A percentile compares a stretch with the other conserved stretches of the same genome.
Conservation (phyloP, 2,797 vertebrate genomes). For the Uromys caudimaculatus region DNA sequence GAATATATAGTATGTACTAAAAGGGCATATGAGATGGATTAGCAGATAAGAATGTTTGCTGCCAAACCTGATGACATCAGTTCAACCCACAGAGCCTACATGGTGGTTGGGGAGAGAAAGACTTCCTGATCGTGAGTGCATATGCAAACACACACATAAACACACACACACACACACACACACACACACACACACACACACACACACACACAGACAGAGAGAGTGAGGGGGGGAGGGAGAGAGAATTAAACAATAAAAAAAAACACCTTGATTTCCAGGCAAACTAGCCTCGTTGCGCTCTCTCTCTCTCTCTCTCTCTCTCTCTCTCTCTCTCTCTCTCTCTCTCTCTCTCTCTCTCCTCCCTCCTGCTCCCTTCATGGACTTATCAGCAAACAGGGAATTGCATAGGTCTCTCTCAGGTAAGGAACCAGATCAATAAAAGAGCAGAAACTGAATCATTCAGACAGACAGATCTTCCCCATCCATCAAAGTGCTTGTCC, state of each 20-base stretch:
- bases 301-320: background rate
- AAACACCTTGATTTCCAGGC: too few species aligned
- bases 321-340: background rate
- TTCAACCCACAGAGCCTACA: background rate
- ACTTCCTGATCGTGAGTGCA: background rate
- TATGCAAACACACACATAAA: background rate
- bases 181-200: background rate
- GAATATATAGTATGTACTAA: background rate
- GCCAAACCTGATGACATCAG: background rate
- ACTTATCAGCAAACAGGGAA: background rate
- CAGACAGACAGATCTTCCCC: background rate
- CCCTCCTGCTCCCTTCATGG: background rate
- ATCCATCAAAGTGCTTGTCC: background rate
- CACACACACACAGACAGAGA: background rate
- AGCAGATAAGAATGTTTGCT: background rate
- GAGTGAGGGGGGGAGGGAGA: too few species aligned
- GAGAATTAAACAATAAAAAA: too few species aligned
- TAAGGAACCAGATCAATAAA: background rate
- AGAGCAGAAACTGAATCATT: background rate
- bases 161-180: background rate
- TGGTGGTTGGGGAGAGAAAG: background rate
- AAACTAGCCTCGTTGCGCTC: background rate
- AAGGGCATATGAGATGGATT: background rate
- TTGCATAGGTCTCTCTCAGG: background rate
- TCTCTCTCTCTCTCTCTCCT: background rate